Percentiles rank a stretch among this genome's conserved stretches.
Conservation (phyloP, 2,113 vertebrate species). For the Microtus richardsoni region DNA sequence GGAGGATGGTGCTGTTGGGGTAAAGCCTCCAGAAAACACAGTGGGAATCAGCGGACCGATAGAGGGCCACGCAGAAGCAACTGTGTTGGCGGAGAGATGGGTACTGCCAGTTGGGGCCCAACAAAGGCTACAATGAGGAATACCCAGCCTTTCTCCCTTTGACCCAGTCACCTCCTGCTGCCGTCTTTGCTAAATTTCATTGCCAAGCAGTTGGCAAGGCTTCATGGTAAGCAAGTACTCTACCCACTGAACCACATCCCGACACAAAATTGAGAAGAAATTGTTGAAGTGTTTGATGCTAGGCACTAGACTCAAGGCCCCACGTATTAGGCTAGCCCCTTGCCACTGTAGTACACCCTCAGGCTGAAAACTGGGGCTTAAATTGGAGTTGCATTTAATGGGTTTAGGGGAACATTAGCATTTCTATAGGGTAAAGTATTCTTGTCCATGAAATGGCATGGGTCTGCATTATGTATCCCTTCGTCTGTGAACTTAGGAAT, state of each 20-base stretch:
- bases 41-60: not conserved
- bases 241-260: not conserved
- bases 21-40: not conserved
- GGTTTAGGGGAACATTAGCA: not conserved
- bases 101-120: not conserved
- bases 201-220: not conserved
- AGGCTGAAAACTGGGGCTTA: not conserved
- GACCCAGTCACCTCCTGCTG: not conserved
- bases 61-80: not conserved
- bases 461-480: slow-evolving; percentile 34
- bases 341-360: not conserved
- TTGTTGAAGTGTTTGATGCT: not conserved
- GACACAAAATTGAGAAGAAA: not conserved
- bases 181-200: not conserved
- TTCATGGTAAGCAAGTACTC: not conserved
- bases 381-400: slow-evolving; percentile 13
- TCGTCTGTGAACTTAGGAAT: slow-evolving; percentile 53
- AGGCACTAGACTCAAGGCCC: not conserved
- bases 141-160: not conserved
- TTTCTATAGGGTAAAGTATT: slow-evolving; percentile 7
- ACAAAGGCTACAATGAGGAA: not conserved
- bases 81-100: not conserved
- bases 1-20: not conserved
- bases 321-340: not conserved
- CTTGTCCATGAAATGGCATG: slow-evolving; percentile 12